Base-by-base conservation (phyloP, 2,888 invertebrate species). In the Anticlea derivata region DNA sequence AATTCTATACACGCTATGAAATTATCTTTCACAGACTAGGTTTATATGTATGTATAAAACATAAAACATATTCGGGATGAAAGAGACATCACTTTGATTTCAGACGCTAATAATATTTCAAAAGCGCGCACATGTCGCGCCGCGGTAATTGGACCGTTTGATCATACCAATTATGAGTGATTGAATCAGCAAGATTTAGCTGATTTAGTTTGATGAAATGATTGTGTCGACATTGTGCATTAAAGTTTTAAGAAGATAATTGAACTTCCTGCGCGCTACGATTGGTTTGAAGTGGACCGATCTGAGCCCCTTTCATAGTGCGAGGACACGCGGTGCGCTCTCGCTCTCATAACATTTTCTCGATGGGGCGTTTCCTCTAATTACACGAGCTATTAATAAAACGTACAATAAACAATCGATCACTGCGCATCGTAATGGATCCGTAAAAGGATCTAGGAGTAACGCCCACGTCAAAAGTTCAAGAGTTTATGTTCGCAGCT, bases 291-390 rank as follows among this genome's bases (percentile, higher is more conserved):
- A 78, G 78, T 68, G 74, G 70, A 65, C 71, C 55, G 55, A 43
- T 75, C 77, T 76, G 78, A 73, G 80, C 78, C 83, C 86, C 86
- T 83, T 85, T 80, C 79, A 80, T 80, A 72, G 66, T 66, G 65
- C 72, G 71, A 70, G 75, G 69, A 74, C 70, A 50, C 60, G 53
- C 59, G 50, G 65, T 41, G 43, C 38, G 7, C 23, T 39, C 39
- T 22, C 17, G n/a, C 37, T 63, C 75, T 73, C 66, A 68, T 74
- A 72, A 73, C 73, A 69, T 66, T 64, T 61, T 73, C 74, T 80
- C 81, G 83, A 88, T 86, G 81, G 82, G 80, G 80, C 83, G 81
- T 81, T 88, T 89, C 89, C 88, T 89, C 80, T 86, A 87, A 89
- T 90, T 89, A 88, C 81, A 82, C 77, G 79, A 75, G 73, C 86